phyloP scores from a whole-genome alignment of 2,113 vertebrate genomes.

The Sitta europaea region DNA sequence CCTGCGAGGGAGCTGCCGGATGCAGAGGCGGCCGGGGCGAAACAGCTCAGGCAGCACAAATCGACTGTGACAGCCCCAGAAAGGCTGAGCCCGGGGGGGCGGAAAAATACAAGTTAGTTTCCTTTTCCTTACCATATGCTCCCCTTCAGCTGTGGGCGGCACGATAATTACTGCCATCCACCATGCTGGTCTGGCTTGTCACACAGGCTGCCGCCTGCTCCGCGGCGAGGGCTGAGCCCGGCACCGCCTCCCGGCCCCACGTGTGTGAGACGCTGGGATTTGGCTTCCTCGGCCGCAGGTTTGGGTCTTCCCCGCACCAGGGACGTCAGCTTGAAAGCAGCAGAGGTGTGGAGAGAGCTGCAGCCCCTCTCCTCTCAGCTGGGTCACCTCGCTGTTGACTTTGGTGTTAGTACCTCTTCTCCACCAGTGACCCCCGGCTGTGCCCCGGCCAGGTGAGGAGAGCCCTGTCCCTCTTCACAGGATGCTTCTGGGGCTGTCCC shows the following conservation, averaged over 20 bases:
- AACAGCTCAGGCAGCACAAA: constrained; percentile 76
- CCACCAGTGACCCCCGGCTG: not conserved
- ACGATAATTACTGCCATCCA: constrained; percentile 63
- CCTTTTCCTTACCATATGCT: constrained; percentile 75
- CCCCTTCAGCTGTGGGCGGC: constrained; percentile 71
- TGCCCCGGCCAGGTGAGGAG: accelerated
- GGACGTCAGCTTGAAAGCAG: not conserved
- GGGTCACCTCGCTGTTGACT: accelerated
- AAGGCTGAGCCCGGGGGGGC: constrained; percentile 67
- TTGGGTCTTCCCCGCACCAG: not conserved
- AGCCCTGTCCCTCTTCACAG: not conserved
- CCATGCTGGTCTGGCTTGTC: constrained; percentile 51
- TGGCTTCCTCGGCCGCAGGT: not conserved
- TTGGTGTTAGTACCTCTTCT: no score
- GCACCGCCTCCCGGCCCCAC: not conserved
- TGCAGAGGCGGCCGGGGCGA: constrained; percentile 5
- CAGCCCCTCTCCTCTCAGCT: accelerated
- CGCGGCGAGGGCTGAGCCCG: not conserved
- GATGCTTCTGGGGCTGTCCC: accelerated
- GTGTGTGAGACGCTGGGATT: accelerated
- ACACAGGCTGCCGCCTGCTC: constrained; percentile 16
- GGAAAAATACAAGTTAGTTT: constrained; percentile 63
- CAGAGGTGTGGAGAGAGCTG: not conserved
- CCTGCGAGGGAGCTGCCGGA: not conserved
- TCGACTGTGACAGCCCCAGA: constrained; percentile 75